Base-by-base conservation (phyloP, 2,113 vertebrate genomes). In the Turdus rufiventris region DNA sequence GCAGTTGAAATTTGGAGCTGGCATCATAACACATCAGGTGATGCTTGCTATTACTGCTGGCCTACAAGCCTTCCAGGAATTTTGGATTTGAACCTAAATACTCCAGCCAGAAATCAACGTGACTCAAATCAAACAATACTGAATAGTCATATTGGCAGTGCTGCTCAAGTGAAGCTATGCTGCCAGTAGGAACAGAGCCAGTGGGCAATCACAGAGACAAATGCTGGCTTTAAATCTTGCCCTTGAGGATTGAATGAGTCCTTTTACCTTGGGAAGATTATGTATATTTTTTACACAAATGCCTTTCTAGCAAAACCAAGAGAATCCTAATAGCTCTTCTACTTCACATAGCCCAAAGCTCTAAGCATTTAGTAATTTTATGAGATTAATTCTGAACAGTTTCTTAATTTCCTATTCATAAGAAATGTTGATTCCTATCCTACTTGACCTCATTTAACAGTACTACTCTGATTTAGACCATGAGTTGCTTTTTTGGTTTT, bases 1-100 rank as follows among this genome's bases (percentile, higher is more conserved):
- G 31, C 0, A 0, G n/a, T 66, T 23, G 43, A 79, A 85, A 92
- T 93, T 85, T 91, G 31, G 36, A 93, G 20, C 45, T 77, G 89
- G 48, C 21, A 36, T 83, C 81, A 50, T 73, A 90, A 89, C 38
- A 20, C 50, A 77, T 93, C 67, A 92, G 71, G 78, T 79, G 89
- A 89, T 85, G 33, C 26, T 82, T 79, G 38, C 70, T 85, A 21
- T 79, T 89, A 58, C 47, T 94, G 63, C 43, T 77, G 42, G 81
- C 34, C 33, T 95, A 54, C 81, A 93, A 79, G 50, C 47, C 89
- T 94, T 95, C 89, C 77, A 96, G 87, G 91, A 96, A 95, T 95
- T 91, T 58, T 95, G 74, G 74, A 92, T 91, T 91, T 94, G 62
- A 34, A 92, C 58, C 45, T 66, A 85, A 75, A 95, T 85, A 54